A percentile compares a stretch with the other conserved stretches of the same genome.
phyloP scores from a whole-genome alignment of 2,797 vertebrate genomes.

The Gobionotothen gibberifrons region DNA sequence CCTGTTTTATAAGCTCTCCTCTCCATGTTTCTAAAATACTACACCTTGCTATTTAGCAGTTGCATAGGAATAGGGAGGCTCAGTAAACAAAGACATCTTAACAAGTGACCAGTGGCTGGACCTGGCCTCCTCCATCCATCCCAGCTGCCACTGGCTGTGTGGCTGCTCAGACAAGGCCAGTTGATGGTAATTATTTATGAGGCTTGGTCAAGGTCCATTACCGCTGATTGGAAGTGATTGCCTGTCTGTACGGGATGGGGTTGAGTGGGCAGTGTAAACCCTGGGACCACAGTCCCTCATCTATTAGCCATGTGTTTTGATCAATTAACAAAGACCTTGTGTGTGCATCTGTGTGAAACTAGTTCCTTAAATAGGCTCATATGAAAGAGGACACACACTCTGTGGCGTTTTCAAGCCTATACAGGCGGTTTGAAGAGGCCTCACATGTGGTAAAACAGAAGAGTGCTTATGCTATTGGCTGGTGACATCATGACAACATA shows the following conservation, averaged over 20 bases:
- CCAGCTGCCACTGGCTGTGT: conserved; percentile 58
- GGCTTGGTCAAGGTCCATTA: conserved; percentile 82
- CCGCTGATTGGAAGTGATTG: conserved; percentile 81
- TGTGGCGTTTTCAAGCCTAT: conserved; percentile 22
- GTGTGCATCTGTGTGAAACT: conserved; percentile 25
- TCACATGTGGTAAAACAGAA: conserved; percentile 40
- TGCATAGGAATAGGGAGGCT: conserved; percentile 4
- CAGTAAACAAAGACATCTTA: conserved; percentile 30
- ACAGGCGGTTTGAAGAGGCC: conserved; percentile 16
- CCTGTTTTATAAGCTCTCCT: conserved; percentile 6
- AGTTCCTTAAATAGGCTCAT: conserved; percentile 40
- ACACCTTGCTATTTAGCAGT: conserved; percentile 17
- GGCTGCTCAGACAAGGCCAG: conserved; percentile 75
- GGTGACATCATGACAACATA: conserved; percentile 39
- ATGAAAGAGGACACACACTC: conserved; percentile 30
- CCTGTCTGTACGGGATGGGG: conserved; percentile 53
- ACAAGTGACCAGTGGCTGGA: conserved; percentile 39
- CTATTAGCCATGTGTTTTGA: conserved; percentile 65
- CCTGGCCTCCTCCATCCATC: conserved; percentile 43
- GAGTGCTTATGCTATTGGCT: conserved; percentile 22
- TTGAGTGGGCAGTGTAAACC: conserved; percentile 53
- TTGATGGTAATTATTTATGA: conserved; percentile 85
- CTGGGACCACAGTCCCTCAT: conserved; percentile 60
- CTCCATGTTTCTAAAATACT: conserved; percentile 9
- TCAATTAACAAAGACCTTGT: conserved; percentile 66